A percentile compares a stretch with the other conserved stretches of the same genome.
Evolutionary conservation across 2,113 vertebrate genomes (phyloP).

Genomic region (Heteronetta atricapilla): DNA sequence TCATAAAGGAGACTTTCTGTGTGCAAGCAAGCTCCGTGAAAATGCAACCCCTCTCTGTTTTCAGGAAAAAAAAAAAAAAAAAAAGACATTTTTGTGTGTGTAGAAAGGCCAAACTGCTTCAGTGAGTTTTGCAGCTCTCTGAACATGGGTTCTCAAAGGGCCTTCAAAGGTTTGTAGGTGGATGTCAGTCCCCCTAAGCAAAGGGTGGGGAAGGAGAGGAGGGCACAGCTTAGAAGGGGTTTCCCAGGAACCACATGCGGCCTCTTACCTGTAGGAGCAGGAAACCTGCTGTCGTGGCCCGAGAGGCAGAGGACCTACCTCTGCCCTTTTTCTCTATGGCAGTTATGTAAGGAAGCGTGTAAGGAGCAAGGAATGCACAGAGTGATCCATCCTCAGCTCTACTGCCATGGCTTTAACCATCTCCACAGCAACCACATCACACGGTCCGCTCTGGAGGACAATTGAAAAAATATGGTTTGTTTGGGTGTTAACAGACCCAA

Average conservation of each 20-base stretch:
- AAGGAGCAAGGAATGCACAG: slow-evolving; percentile 21
- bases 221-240: neutral
- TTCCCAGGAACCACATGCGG: neutral
- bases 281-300: neutral
- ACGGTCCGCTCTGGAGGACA: rapidly evolving
- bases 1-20: slow-evolving; percentile 9
- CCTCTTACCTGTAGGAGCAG: neutral
- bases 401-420: neutral
- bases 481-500: neutral
- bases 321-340: neutral
- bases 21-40: neutral
- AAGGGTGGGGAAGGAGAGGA: neutral
- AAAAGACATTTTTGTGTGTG: neutral
- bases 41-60: neutral
- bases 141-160: neutral
- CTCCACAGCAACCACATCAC: slow-evolving; percentile 15
- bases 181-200: neutral
- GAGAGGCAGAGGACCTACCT: neutral
- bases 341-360: neutral
- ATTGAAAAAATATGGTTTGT: neutral
- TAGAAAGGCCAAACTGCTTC: neutral
- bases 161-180: neutral
- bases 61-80: neutral
- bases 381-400: neutral
- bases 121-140: neutral